Base-by-base conservation (phyloP, 92 coral and sea anemone species). In the Hydrozoanthus gracilis region DNA sequence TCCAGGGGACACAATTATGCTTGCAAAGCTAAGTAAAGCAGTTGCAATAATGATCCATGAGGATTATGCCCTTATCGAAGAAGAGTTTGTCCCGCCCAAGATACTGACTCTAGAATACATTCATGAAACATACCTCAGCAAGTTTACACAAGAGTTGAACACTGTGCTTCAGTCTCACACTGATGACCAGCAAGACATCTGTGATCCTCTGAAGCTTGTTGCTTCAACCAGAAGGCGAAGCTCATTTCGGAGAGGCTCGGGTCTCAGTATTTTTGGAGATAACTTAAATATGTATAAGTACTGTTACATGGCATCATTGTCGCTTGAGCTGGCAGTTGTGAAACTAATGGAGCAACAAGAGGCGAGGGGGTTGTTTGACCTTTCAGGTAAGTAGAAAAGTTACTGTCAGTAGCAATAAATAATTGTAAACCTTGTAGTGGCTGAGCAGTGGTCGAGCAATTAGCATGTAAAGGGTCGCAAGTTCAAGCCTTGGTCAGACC, bases 21-120 rank as follows among this genome's bases (percentile, higher is more conserved):
- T 95, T 52, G 94, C 95, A 7, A 92, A 92, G 86, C 86, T 95
- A 17, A 89, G 98, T 71, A 89, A 86, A 76, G 94, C 95, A 1
- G 55, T 91, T 83, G 92, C 93, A 79, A 51, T 94, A 12, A 90
- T 94, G 98, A 90, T 94, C 35, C 71, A 83, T 0, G 95, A 94
- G 68, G 98, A 94, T 84, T 80, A 83, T 51, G 78, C 91, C 12
- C 67, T 94, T 20, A 83, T 87, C 54, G 93, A 92, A 11, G 95
- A 87, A 13, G 78, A 86, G 10, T 55, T 61, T 48, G 88, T 92
- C 49, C 88, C 89, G 77, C 87, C 76, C n/a, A 93, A 73, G 73
- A 82, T 76, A 52, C 83, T 93, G 15, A 89, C 87, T 16, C 90
- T 92, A 35, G 92, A 92, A 67, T 84, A 84, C 56, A 79, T 92